Evolutionary conservation across 2,113 vertebrate species (phyloP).

Genomic region (Gnathonemus echidnorhynchus): DNA sequence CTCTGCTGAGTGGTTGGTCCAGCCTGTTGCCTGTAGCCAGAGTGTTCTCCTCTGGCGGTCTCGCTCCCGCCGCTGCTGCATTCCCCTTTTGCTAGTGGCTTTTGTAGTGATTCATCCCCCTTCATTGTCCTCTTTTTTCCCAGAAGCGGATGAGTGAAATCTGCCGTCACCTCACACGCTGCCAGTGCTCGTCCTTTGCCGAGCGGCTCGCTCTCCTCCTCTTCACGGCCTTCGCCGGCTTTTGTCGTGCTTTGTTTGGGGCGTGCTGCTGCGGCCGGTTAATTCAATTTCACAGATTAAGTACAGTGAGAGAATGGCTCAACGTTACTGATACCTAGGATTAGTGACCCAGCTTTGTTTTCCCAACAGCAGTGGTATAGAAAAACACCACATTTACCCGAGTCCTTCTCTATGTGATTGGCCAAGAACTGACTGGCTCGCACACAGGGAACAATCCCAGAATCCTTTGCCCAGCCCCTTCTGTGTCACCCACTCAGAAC

Average conservation of each 20-base stretch:
- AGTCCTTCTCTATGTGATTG: background rate
- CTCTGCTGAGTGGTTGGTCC: background rate
- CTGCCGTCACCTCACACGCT: background rate
- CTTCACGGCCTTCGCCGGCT: background rate
- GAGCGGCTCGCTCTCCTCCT: background rate
- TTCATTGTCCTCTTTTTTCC: background rate
- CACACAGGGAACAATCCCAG: background rate
- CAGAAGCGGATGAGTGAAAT: background rate
- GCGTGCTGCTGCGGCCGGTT: background rate
- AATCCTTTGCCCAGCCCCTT: background rate
- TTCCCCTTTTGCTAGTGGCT: background rate
- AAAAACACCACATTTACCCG: background rate
- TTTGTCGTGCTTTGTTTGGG: background rate
- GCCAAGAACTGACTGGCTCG: background rate
- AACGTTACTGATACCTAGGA: background rate
- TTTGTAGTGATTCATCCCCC: background rate
- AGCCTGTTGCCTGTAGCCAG: background rate
- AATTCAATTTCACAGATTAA: background rate
- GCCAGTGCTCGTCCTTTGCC: background rate
- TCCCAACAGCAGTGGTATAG: background rate
- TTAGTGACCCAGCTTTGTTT: background rate
- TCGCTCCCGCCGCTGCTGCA: background rate
- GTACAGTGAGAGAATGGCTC: background rate
- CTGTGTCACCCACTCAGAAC: background rate
- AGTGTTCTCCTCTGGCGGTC: background rate